phyloP scores from a whole-genome alignment of 2,888 invertebrate species.

The Osedax fenrisi region DNA sequence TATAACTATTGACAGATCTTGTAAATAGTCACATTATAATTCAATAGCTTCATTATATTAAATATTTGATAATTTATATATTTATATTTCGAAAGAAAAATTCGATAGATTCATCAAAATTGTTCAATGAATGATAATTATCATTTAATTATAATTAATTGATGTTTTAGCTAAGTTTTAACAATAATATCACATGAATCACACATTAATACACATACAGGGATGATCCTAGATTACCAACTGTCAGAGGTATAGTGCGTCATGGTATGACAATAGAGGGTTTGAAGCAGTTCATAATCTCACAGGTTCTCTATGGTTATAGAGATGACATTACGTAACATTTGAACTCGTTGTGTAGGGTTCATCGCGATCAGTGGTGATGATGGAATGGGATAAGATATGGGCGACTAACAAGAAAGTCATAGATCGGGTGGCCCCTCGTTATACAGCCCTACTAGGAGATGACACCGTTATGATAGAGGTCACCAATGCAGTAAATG shows the following conservation, averaged over 20 bases:
- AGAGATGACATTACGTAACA: background rate
- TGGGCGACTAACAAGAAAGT: slow-evolving; percentile 98
- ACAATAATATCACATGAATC: too few species aligned
- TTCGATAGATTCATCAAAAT: too few species aligned
- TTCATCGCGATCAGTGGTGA: slow-evolving; percentile 86
- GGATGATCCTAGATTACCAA: slow-evolving; percentile 97
- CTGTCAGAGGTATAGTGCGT: slow-evolving; percentile 85
- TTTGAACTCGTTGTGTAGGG: slow-evolving; percentile 56
- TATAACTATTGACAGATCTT: too few species aligned
- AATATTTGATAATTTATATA: too few species aligned
- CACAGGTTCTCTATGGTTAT: slow-evolving; percentile 54
- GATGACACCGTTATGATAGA: slow-evolving; percentile 57
- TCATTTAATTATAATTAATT: too few species aligned
- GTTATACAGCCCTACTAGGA: slow-evolving; percentile 72
- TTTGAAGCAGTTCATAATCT: slow-evolving; percentile 85
- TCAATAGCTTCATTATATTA: too few species aligned
- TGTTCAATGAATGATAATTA: too few species aligned
- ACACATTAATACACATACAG: too few species aligned
- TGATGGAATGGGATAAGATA: slow-evolving; percentile 99
- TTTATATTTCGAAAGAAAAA: too few species aligned
- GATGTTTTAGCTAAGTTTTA: too few species aligned
- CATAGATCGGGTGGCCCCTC: slow-evolving; percentile 85
- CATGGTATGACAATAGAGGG: slow-evolving; percentile 95
- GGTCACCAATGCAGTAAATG: slow-evolving; percentile 57
- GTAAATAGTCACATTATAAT: too few species aligned